Percentiles rank a stretch among this genome's conserved stretches.
These are phyloP conservation scores for Syngnathus scovelli DNA, from an alignment of 2,113 vertebrate genomes.

Conservation along the genomic window DNA sequence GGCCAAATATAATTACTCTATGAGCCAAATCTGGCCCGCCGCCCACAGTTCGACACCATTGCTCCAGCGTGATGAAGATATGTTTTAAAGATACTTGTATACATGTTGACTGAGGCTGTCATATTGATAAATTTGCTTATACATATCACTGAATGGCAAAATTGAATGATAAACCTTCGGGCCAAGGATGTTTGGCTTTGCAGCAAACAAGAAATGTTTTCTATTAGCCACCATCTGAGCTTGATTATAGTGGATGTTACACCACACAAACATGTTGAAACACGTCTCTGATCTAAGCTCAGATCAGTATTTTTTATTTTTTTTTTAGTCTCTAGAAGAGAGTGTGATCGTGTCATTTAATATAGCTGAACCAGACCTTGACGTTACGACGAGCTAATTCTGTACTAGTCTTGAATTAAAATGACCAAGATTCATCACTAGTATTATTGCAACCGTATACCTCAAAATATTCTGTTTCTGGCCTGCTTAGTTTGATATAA, in stretches of 20 bases:
- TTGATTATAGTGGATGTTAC: conserved; percentile 30
- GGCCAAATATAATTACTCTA: too few species aligned
- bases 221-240: conserved; percentile 45
- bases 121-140: neutral
- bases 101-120: neutral
- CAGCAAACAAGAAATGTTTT: conserved; percentile 36
- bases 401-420: neutral
- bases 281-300: neutral
- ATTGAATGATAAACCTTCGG: neutral
- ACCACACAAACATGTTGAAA: conserved; percentile 26
- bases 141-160: neutral
- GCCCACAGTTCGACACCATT: too few species aligned
- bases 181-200: conserved; percentile 22
- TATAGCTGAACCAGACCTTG: neutral
- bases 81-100: neutral
- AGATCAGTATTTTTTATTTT: neutral
- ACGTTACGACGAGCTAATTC: neutral
- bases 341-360: conserved; percentile 20
- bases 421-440: neutral
- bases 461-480: too few species aligned
- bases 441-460: too few species aligned
- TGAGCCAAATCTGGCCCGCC: too few species aligned
- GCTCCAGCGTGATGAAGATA: neutral
- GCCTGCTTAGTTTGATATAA: too few species aligned
- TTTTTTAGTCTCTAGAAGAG: conserved; percentile 5